Base-by-base conservation (phyloP, 2,888 invertebrate genomes). In the Phanerotoma sp. region DNA sequence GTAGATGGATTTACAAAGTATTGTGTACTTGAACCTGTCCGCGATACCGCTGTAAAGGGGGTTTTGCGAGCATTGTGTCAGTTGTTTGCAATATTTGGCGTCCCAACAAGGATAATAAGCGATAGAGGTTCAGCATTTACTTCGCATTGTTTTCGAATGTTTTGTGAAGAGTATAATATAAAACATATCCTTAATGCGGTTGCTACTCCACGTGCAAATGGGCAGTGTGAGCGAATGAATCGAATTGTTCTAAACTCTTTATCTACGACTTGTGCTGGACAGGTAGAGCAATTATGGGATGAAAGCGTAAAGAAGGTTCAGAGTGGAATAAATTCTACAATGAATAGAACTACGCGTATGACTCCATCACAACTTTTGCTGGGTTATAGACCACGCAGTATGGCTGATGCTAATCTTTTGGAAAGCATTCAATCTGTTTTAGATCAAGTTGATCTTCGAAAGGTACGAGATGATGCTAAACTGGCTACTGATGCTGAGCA, bases 111-210 rank as follows among this genome's bases (percentile, higher is more conserved):
- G n/a, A 57, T 76, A n/a, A 68, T 78, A 11, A 66, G 69, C 1
- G 77, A 79, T 53, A 56, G 70, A 25, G 77, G 77, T n/a, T 67
- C 71, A 11, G 64, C 65, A 6, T 78, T 74, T 51, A 78, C 75
- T 0, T 68, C 72, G 1, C 59, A 63, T 15, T 40, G 48, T 5
- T 78, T 77, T 50, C 54, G 64, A 47, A 49, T 58, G 6, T 74
- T 70, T 54, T 77, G 73, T 54, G 41, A 56, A 5, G 61, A 66
- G n/a, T 59, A 68, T 32, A 62, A 61, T 5, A 63, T 72, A 7
- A 60, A 62, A 9, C 72, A 71, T 37, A 51, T 68, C 63, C 7
- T 49, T 13, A 71, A 67, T 53, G 65, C 72, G 0, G 67, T 69
- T 2, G 66, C 66, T 5, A 67, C 68, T n/a, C 70, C 69, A 5